Base-by-base conservation (phyloP, 1,140 invertebrate genomes). In the Anagrus nilaparvatae region DNA sequence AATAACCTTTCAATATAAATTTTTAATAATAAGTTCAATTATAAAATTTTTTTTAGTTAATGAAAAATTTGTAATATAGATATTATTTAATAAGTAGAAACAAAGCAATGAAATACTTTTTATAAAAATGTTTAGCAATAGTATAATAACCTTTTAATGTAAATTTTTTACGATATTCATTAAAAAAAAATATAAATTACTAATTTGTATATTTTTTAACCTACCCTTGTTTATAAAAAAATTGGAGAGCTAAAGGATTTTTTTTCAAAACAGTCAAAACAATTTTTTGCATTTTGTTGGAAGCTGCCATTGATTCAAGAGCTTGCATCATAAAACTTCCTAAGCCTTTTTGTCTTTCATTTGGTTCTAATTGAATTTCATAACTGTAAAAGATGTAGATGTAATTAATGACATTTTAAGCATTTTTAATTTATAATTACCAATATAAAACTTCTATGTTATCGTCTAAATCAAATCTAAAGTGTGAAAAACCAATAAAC, bases 391-490 rank as follows among this genome's bases (percentile, higher is more conserved):
- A 20, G 27, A 13, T 32, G 10, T 30, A 38, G 12, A 23, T 16
- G 5, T 14, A 2, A 1, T 7, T 14, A 44, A 14, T 30, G 10
- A 14, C n/a, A 7, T 30, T n/a, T 30, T 10, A 48, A 42, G 27
- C 19, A 30, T 8, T 34, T 24, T 20, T 14, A 44, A 44, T 35
- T 14, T 9, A 44, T 24, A 29, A 14, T 30, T 66, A 85, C 84
- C 84, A 87, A 60, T 90, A 90, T 7, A 89, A 56, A 23, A 90
- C 84, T 65, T 82, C 76, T 24, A 76, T 63, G 0, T 75, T 80
- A 57, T 80, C 72, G 58, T 90, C 87, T 50, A 87, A 63, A 56
- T 89, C 86, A 69, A 88, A 90, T 45, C 84, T 69, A 58, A 89
- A 90, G 65, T 86, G 83, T 17, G 77, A 73, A 58, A 82, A 84